Conservation (phyloP, 2,113 vertebrate species). For the Ramphastos sulfuratus region DNA sequence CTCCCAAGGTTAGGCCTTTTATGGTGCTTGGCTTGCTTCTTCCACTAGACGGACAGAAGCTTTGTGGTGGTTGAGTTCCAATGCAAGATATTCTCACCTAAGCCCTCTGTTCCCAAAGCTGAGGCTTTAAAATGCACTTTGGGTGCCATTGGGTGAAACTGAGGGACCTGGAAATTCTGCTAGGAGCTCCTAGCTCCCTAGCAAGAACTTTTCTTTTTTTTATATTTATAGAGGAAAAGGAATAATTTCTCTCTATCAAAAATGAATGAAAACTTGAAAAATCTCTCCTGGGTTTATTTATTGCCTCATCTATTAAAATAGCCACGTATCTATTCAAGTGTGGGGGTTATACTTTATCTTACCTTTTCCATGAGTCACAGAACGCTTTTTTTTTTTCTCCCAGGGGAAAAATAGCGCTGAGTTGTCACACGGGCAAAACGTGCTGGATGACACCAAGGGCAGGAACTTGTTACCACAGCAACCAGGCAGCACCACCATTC, state of each 20-base stretch:
- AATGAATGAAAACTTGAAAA: slow-evolving; percentile 50
- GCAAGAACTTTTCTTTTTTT: background rate
- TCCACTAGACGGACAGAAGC: background rate
- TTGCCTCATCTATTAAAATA: slow-evolving; percentile 56
- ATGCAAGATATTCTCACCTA: background rate
- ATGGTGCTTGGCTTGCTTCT: background rate
- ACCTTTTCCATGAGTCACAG: background rate
- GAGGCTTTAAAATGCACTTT: background rate
- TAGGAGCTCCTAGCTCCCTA: background rate
- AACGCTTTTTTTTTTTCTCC: background rate
- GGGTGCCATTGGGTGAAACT: background rate
- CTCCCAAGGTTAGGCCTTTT: background rate
- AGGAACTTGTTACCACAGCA: background rate
- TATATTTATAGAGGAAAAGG: slow-evolving; percentile 1
- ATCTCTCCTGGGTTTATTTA: slow-evolving; percentile 46
- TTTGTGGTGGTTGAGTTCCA: background rate
- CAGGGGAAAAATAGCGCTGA: background rate
- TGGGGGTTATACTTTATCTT: slow-evolving; percentile 7
- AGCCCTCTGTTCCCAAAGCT: background rate
- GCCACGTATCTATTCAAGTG: background rate
- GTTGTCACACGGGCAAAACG: background rate
- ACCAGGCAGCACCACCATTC: background rate
- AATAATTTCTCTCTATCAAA: slow-evolving; percentile 48
- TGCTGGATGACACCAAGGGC: background rate
- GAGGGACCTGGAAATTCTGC: background rate